Evolutionary conservation across 2,888 invertebrate genomes (phyloP), one percentile per base, ranked within the genome.

Genomic region (Xylota segnis): DNA sequence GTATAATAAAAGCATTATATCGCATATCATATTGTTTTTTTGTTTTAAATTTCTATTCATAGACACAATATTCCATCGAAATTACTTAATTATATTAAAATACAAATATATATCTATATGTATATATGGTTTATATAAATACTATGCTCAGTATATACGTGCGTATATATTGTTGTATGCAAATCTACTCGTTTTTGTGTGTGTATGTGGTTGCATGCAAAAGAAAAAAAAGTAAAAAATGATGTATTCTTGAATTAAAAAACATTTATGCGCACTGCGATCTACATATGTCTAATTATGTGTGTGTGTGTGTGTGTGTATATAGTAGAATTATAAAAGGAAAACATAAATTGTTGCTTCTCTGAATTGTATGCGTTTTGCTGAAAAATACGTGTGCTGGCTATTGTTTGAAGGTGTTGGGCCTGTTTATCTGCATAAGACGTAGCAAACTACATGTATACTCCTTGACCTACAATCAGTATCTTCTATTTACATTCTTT

Each of bases 401-500:
- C 65, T 83, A 74, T 83, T 72, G 71, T 68, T 70, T 45, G 63
- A 43, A 32, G 43, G 45, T 82, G 18, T 37, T 71, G 12, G 14
- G 43, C 14, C 5, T 14, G 14, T 14, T 76, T 47, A 43, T 18
- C 52, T 56, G 66, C 68, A 65, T 61, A 59, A 43, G 6, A 66
- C 52, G 58, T 77, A 75, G 71, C 78, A 63, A 56, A 76, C 70
- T 70, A 58, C 6, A 43, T 7, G 12, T 56, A 18, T 14, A 52
- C n/a, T 23, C 7, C 3, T 4, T 27, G 32, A 40, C 5, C 10
- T 47, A 47, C 87, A 88, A 91, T 87, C 90, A 91, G 37, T 91
- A 90, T 52, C 89, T 89, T 63, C 91, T 88, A 88, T 91, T 91
- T 72, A 90, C 90, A 88, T 91, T 92, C 88, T 92, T 92, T 76